Evolutionary conservation across 2,797 vertebrate species (phyloP), one percentile per base, ranked within the genome.

Genomic region (Molothrus aeneus): DNA sequence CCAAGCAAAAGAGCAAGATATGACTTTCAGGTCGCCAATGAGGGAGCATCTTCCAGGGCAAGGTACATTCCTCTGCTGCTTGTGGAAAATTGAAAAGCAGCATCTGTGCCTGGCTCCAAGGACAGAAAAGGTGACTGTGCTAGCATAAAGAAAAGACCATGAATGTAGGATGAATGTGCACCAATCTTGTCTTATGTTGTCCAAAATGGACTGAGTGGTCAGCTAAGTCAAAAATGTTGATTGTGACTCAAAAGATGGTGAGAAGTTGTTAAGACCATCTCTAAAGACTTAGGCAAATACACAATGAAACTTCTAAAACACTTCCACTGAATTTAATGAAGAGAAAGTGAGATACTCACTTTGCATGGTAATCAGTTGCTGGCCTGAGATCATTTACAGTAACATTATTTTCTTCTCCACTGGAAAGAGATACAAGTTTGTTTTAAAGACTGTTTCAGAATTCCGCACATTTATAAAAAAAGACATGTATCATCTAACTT

Each of bases 351-450:
- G 54, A 81, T 96, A 92, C 98, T 97, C 92, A 99, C 99, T 99
- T 99, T 98, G 99, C 98, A 80, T 99, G 98, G 97, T 99, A 99
- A 97, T 99, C 99, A 86, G 98, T 99, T 96, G 99, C 99, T 98
- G 99, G 99, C 97, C 98, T 98, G 96, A 99, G 98, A 97, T 99
- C 98, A 97, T 99, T 98, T 98, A 99, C 98, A 96, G 98, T 98
- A 97, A 98, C 97, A 98, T 97, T 98, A 94, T 98, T 98, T 97
- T 99, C 98, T 97, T 98, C 98, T 94, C 99, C 99, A 92, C 99
- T 99, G 95, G 48, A 81, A 64, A 94, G 72, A 90, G 51, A 90
- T 7, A 93, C 2, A 47, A 65, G 48, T 88, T 91, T 45, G 7
- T 75, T 94, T 92, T 72, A 88, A 51, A 88, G 12, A 59, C 21